Base-by-base conservation (phyloP, 2,113 vertebrate species). In the Semnornis frantzii region DNA sequence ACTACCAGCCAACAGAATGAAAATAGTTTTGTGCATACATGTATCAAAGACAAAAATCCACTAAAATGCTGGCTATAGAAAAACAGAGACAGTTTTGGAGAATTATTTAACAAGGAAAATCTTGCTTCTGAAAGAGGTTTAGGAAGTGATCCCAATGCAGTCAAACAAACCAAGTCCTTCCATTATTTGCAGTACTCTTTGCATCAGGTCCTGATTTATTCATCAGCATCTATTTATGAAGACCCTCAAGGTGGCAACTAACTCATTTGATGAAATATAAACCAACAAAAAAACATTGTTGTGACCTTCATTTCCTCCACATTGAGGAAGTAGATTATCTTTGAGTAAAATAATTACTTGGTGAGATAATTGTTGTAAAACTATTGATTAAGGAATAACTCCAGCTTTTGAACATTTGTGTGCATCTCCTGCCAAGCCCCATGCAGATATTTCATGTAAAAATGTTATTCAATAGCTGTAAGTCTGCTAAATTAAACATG, bases 381-480 rank as follows among this genome's bases (percentile, higher is more conserved):
- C 69, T 89, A 79, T 71, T 92, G 89, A 94, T 91, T 74, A 44
- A 93, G 76, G 27, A 90, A 68, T 37, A 90, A 90, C 0, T 3
- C 82, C 81, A 89, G 23, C 0, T 48, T 92, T 82, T 93, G 65
- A 87, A 85, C 39, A 68, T 62, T 83, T 94, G 85, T 87, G 65
- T 94, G n/a, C 65, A 58, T 85, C 82, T 92, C 60, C 69, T 92
- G 87, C 89, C 93, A 94, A 92, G 79, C 62, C 62, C 54, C 76
- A 62, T 69, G 73, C 66, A 95, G 65, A 86, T 95, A 87, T 79
- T 93, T 83, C 81, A 75, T 72, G 87, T 25, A 44, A 95, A 95
- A 81, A 92, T 88, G 82, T 87, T 96, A 93, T 81, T 93, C 87
- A 92, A 97, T 96, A 96, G 25, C 87, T 95, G 31, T 93, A 93